Base-by-base conservation (phyloP, 2,888 invertebrate species). In the Lissocephala sabroskyi region DNA sequence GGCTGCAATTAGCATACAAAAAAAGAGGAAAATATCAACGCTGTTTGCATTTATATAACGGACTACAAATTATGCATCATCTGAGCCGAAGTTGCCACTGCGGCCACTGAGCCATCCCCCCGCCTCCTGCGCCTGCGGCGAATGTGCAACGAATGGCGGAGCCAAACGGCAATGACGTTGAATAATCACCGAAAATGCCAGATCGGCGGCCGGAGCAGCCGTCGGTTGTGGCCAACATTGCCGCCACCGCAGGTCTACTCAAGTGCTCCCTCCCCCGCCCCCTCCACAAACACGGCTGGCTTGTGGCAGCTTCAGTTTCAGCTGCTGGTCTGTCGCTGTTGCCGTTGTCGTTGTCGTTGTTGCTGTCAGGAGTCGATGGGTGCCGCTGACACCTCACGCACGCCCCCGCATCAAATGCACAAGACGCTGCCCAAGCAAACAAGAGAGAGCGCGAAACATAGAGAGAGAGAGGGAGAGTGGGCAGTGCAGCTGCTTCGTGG, bases 181-280 rank as follows among this genome's bases (percentile, higher is more conserved):
- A 71, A 74, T 71, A 71, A 71, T 71, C 77, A 77, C 77, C 71
- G 64, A 71, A 71, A 71, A 66, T 71, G 73, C 64, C 60, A 63
- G 50, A 47, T 59, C 59, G 59, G 39, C 52, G 46, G 58, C 43
- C 51, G 16, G n/a, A 16, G 16, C 7, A 9, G 41, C 37, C 36
- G 36, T 18, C 41, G 33, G 41, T 33, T 37, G 36, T 55, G 52
- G 59, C 59, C 48, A 11, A 35, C 14, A 35, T 16, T 10, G 6
- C 13, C 35, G 6, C 17, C 59, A 62, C 41, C 58, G 28, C 35
- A 46, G 43, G 33, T n/a, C 30, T 9, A 26, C 44, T 37, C 46
- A 44, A 13, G 16, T 16, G 13, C 16, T 41, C 23, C 17, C 33
- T n/a, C 7, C 13, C 14, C 35, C 13, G 35, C 16, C 35, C 10